These are phyloP conservation scores for Tenebrosternarchus preto DNA, from an alignment of 2,113 vertebrate species.

Conservation along the genomic window DNA sequence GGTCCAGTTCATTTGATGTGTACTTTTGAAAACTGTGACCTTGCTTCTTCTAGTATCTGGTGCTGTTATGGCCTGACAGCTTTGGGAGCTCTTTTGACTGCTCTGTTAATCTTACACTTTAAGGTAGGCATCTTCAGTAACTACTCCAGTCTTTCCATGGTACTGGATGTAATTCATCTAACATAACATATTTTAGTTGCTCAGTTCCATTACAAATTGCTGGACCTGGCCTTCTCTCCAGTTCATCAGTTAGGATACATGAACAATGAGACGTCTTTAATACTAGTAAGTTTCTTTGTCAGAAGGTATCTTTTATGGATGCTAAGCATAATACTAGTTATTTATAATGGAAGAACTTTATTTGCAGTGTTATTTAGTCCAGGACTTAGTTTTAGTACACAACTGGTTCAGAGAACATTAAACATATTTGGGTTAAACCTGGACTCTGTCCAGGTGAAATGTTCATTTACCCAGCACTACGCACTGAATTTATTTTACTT, in stretches of 20 bases:
- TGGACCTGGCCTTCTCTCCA: background rate
- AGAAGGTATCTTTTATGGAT: background rate
- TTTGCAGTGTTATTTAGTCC: background rate
- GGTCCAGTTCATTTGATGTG: background rate
- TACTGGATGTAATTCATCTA: background rate
- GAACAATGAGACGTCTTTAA: background rate
- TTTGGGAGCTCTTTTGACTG: slow-evolving; percentile 23
- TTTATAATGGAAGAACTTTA: too few species aligned
- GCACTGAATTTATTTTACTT: background rate
- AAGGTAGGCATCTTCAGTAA: background rate
- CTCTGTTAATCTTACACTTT: background rate
- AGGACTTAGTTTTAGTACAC: background rate
- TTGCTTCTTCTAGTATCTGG: slow-evolving; percentile 15
- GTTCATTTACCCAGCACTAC: slow-evolving; percentile 34
- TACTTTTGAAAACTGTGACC: slow-evolving; percentile 37
- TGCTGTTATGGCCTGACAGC: slow-evolving; percentile 42
- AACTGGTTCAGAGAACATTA: background rate
- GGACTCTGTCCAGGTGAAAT: slow-evolving; percentile 17
- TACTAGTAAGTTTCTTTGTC: background rate
- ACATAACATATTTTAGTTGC: background rate
- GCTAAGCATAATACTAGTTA: background rate
- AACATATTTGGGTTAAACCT: background rate
- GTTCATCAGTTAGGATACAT: background rate
- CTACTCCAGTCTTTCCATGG: background rate
- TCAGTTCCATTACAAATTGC: background rate